Conservation (phyloP, 2,113 vertebrate species). For the Apaloderma vittatum region DNA sequence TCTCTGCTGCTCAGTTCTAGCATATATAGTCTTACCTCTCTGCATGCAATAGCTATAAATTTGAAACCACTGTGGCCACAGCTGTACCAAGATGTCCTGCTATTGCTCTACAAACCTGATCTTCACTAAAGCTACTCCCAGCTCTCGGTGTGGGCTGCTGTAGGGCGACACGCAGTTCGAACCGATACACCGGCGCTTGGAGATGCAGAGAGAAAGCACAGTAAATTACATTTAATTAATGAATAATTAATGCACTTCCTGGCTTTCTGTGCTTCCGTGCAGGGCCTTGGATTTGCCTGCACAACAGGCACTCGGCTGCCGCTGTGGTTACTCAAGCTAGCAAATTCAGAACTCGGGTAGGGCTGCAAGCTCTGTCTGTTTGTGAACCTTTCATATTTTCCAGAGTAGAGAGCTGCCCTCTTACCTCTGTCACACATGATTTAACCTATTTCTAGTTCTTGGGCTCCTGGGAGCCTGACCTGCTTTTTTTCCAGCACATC, state of each 20-base stretch:
- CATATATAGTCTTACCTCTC: not conserved
- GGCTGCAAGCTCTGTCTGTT: not conserved
- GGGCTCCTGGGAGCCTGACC: not conserved
- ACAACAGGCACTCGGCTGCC: not conserved
- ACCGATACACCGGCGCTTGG: not conserved
- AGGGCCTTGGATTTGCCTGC: not conserved
- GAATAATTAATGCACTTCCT: not conserved
- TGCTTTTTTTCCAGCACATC: not conserved
- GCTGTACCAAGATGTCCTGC: rapidly evolving
- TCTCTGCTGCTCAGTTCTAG: not conserved
- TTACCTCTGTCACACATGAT: not conserved
- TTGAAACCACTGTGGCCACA: not conserved
- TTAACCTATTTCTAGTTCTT: not conserved
- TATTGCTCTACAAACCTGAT: rapidly evolving
- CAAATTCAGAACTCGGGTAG: rapidly evolving
- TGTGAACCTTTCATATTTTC: not conserved
- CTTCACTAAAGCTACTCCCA: not conserved
- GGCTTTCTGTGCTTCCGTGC: not conserved
- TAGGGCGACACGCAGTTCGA: not conserved
- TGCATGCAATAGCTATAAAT: not conserved
- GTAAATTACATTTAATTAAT: not conserved
- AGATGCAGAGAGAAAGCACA: not conserved
- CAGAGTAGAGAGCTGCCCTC: not conserved
- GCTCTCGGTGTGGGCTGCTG: not conserved
- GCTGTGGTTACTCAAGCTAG: not conserved